Percentiles rank a stretch among this genome's conserved stretches.
Evolutionary conservation across 2,113 vertebrate species (phyloP).

Genomic region (Tonatia bakeri): DNA sequence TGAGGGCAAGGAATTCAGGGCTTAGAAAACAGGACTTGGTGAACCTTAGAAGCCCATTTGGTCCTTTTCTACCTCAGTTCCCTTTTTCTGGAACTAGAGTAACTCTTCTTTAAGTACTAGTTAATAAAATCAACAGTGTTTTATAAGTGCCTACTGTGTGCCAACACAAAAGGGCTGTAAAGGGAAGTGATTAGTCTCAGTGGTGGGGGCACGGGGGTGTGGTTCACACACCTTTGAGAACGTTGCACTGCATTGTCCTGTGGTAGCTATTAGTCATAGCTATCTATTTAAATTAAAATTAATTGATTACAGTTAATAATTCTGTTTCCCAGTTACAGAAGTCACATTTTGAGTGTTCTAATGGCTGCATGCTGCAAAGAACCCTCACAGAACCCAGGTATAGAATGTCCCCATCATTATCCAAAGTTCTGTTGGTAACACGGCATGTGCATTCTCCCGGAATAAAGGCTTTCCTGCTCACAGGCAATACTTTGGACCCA

Average conservation of each 20-base stretch:
- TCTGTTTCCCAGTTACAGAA: background rate
- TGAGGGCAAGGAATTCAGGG: background rate
- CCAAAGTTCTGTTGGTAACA: background rate
- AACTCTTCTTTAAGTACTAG: background rate
- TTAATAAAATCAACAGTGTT: background rate
- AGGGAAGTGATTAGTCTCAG: background rate
- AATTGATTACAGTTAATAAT: background rate
- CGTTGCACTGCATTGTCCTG: background rate
- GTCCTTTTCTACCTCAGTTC: background rate
- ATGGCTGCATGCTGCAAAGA: background rate
- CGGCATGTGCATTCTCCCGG: background rate
- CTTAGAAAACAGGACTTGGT: slow-evolving; percentile 4
- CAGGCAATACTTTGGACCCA: background rate
- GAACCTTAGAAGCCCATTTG: background rate
- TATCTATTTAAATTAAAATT: background rate
- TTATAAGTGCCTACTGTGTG: background rate
- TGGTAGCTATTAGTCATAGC: background rate
- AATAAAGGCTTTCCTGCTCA: slow-evolving; percentile 3
- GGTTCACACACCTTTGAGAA: background rate
- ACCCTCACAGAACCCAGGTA: background rate
- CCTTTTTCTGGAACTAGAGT: background rate
- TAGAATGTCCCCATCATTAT: background rate
- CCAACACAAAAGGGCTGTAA: background rate
- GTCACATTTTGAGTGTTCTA: background rate
- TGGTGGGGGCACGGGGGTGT: rapidly evolving